Evolutionary conservation across 2,888 invertebrate genomes (phyloP).

Genomic region (Pardosa pseudoannulata): DNA sequence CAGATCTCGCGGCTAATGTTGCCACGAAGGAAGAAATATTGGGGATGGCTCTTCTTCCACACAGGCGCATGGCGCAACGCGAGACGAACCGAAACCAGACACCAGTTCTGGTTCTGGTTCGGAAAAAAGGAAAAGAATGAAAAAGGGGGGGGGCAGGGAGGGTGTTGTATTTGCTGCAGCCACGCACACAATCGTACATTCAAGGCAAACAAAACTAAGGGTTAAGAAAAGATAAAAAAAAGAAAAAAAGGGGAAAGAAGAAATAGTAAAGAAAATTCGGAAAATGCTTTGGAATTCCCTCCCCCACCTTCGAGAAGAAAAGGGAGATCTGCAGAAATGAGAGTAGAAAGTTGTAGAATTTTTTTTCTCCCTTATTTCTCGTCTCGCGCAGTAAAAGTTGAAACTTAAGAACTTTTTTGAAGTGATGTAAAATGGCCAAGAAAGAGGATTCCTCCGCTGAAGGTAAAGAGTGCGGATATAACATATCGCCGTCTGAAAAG

Average conservation of each 20-base stretch:
- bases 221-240: slow-evolving; percentile 52
- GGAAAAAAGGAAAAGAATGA: slow-evolving; percentile 18
- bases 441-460: slow-evolving; percentile 30
- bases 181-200: slow-evolving; percentile 69
- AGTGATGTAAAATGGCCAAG: slow-evolving; percentile 65
- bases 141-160: slow-evolving; percentile 8
- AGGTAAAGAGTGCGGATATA: slow-evolving; percentile 58
- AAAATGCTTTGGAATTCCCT: slow-evolving; percentile 47
- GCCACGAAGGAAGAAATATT: slow-evolving; percentile 61
- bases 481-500: slow-evolving; percentile 52
- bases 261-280: slow-evolving; percentile 51
- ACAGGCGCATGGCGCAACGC: slow-evolving; percentile 48
- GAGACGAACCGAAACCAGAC: slow-evolving; percentile 68
- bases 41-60: slow-evolving; percentile 52
- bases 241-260: slow-evolving; percentile 27
- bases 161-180: slow-evolving; percentile 22
- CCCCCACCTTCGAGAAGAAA: slow-evolving; percentile 5
- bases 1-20: slow-evolving; percentile 66
- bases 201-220: slow-evolving; percentile 71
- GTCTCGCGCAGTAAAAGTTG: slow-evolving; percentile 40
- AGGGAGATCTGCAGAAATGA: slow-evolving; percentile 33
- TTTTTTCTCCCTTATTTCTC: slow-evolving; percentile 27
- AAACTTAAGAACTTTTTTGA: slow-evolving; percentile 71
- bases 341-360: slow-evolving; percentile 16
- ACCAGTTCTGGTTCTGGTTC: slow-evolving; percentile 59